phyloP scores from a whole-genome alignment of 2,113 vertebrate species.

The Plecotus auritus region DNA sequence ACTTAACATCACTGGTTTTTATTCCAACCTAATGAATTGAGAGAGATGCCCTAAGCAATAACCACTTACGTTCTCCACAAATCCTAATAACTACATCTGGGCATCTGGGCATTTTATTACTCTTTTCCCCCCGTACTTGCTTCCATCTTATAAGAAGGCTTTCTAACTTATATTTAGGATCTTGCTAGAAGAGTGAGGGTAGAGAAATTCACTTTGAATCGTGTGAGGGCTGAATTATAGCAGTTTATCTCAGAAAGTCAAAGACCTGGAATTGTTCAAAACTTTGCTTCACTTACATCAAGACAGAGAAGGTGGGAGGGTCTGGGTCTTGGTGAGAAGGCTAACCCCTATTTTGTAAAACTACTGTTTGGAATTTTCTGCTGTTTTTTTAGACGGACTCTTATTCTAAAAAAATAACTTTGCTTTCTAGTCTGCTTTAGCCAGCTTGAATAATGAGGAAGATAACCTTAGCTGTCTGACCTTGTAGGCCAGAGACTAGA shows the following conservation, averaged over 20 bases:
- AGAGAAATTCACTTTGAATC: neutral
- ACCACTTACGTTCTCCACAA: neutral
- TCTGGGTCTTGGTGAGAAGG: neutral
- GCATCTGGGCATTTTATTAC: neutral
- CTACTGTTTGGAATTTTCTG: no score
- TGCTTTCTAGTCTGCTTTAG: no score
- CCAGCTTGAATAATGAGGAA: no score
- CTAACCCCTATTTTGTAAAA: no score
- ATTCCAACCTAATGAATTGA: constrained; percentile 35
- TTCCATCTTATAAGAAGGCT: neutral
- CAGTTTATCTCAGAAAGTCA: neutral
- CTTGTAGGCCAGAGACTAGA: no score
- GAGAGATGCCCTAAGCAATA: neutral
- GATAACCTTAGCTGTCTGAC: no score
- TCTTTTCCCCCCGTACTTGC: neutral
- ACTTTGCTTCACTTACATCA: neutral
- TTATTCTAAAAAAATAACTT: no score
- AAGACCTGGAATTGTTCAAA: neutral
- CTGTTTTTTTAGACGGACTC: no score
- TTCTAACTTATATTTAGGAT: neutral
- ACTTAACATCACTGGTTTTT: constrained; percentile 28
- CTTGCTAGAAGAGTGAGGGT: neutral
- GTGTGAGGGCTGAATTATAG: neutral
- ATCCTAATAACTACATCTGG: neutral
- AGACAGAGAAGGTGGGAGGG: neutral